phyloP scores from a whole-genome alignment of 2,888 invertebrate species.

The Limnephilus lunatus region DNA sequence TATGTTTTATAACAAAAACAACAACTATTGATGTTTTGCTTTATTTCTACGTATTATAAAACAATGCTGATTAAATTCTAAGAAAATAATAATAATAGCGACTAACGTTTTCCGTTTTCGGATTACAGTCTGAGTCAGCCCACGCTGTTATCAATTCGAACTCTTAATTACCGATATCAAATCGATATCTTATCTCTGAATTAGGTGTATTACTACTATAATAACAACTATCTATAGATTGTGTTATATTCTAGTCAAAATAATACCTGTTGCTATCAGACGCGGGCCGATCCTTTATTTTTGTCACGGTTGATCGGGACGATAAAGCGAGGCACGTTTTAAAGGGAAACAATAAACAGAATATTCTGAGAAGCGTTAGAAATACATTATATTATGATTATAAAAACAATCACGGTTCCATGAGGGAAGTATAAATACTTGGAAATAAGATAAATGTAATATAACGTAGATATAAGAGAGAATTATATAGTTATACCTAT shows the following conservation, averaged over 20 bases:
- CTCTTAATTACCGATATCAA: background rate
- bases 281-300: background rate
- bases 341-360: constrained; percentile 29
- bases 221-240: background rate
- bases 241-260: background rate
- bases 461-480: no score
- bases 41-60: background rate
- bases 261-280: constrained; percentile 11
- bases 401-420: background rate
- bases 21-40: background rate
- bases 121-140: background rate
- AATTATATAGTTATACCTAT: no score
- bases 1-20: no score
- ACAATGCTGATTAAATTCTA: background rate
- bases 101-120: background rate
- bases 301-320: constrained; percentile 20
- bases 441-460: no score
- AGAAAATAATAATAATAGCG: background rate
- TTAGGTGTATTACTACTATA: background rate
- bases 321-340: constrained; percentile 36
- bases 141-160: background rate
- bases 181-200: background rate
- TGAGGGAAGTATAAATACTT: background rate
- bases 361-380: constrained; percentile 8
- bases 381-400: background rate